Base-by-base conservation (phyloP, 2,797 vertebrate genomes). In the Zenarchopterus dispar region DNA sequence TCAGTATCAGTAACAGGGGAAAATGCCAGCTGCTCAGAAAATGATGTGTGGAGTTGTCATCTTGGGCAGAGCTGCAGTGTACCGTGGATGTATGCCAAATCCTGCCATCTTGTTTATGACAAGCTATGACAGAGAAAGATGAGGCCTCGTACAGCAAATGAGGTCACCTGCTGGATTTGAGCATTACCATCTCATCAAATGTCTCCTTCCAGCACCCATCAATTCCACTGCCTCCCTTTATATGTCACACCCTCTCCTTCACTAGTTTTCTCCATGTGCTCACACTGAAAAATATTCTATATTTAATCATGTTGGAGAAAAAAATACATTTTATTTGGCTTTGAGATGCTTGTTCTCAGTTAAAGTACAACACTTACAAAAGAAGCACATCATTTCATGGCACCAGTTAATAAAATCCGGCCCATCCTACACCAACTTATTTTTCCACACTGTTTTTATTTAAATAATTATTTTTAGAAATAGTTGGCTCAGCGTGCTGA, bases 31-130 rank as follows among this genome's bases (percentile, higher is more conserved):
- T 68, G 50, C 65, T 62, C 42, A 13, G 52, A 65, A 72, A 71
- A 71, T 69, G 73, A 86, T 73, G 70, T 61, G 66, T 67, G 62
- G 51, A 76, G 69, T 62, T 82, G 80, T 73, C 73, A 54, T 73
- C 63, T 49, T 47, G 62, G 62, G 76, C 45, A 64, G 59, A 73
- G 57, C 69, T 58, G 58, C 63, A 22, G 63, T 54, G 75, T 70
- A 72, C 21, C 26, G 23, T 51, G 44, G 54, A 64, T 63, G 24
- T 52, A 7, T 47, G 75, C 64, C 73, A 65, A 54, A 51, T 45
- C 53, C 64, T 43, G 63, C 44, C 55, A 19, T 65, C 54, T 68
- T 70, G 64, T 82, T 76, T 68, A 65, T 66, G 70, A 62, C 50
- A 47, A 42, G 65, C 53, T 28, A n/a, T 42, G 59, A 62, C 50